Evolutionary conservation across 2,888 invertebrate species (phyloP).

Genomic region (Mesochorus sp.): DNA sequence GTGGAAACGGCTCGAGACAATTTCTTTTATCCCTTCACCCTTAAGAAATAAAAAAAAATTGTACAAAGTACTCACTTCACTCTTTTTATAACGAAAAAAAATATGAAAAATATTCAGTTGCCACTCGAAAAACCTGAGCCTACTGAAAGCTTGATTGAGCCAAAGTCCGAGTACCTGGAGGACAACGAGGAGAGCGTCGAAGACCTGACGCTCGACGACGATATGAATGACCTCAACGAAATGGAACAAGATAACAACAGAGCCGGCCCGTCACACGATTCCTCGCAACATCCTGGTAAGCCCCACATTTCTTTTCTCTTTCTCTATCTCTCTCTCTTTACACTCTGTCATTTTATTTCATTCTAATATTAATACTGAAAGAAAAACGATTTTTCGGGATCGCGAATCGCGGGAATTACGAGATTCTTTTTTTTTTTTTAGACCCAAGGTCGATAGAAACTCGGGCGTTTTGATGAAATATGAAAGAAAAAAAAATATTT

Average conservation of each 20-base stretch:
- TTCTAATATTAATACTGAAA: background rate
- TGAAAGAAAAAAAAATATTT: background rate
- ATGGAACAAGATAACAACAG: constrained; percentile 88
- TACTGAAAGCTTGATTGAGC: constrained; percentile 85
- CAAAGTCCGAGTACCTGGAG: constrained; percentile 89
- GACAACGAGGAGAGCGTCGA: constrained; percentile 90
- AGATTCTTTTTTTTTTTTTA: too few relatives aligned
- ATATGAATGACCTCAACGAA: constrained; percentile 86
- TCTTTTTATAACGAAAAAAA: constrained; percentile 3
- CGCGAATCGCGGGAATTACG: constrained; percentile 39
- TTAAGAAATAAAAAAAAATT: constrained; percentile 3
- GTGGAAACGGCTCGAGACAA: constrained; percentile 30
- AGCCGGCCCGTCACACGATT: constrained; percentile 86
- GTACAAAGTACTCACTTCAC: background rate
- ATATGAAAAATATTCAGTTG: constrained; percentile 68
- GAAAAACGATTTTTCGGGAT: constrained; percentile 33
- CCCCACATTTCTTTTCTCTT: constrained; percentile 73
- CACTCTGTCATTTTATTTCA: constrained; percentile 35
- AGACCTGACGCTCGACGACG: constrained; percentile 92
- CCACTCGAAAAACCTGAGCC: constrained; percentile 84
- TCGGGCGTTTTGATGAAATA: background rate
- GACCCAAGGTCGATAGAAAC: too few relatives aligned
- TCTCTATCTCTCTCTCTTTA: constrained; percentile 13
- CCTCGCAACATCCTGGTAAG: constrained; percentile 87
- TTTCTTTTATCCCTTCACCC: background rate